Conservation (phyloP, 2,888 invertebrate species). For the Heliconius ismenius region DNA sequence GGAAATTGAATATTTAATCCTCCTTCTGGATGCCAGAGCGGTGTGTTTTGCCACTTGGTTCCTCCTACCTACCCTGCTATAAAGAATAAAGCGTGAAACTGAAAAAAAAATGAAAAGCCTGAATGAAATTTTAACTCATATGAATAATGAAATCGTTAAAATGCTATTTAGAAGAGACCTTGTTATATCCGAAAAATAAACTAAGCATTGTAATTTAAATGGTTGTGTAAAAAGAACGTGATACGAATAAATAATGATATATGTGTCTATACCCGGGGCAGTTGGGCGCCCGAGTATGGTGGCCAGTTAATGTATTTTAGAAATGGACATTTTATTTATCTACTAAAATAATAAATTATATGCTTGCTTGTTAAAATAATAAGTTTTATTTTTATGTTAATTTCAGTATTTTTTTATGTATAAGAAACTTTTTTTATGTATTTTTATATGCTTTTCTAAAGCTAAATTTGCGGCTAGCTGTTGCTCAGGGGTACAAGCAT, state of each 20-base stretch:
- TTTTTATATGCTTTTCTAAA: too few species aligned
- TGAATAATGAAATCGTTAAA: neutral
- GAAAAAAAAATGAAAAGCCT: too few species aligned
- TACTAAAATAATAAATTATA: neutral
- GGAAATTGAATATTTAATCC: too few species aligned
- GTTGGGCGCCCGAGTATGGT: constrained; percentile 33
- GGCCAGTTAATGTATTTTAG: constrained; percentile 4
- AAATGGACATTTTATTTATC: neutral
- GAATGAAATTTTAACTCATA: neutral
- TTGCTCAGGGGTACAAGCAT: too few species aligned
- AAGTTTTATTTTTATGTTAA: neutral
- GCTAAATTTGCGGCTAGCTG: too few species aligned
- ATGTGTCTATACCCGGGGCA: constrained; percentile 34
- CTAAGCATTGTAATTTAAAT: constrained; percentile 39
- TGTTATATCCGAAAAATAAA: constrained; percentile 19
- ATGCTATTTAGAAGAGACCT: neutral
- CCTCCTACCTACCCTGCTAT: too few species aligned
- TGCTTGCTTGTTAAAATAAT: neutral
- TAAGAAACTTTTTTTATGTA: too few species aligned
- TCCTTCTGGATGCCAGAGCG: too few species aligned
- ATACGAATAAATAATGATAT: constrained; percentile 39
- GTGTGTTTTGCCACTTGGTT: too few species aligned
- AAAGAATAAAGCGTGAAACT: too few species aligned
- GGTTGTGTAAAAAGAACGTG: constrained; percentile 36
- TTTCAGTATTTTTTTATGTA: too few species aligned